Percentiles rank a stretch among this genome's conserved stretches.
phyloP scores from a whole-genome alignment of 2,888 invertebrate genomes.

The Spodoptera littoralis region DNA sequence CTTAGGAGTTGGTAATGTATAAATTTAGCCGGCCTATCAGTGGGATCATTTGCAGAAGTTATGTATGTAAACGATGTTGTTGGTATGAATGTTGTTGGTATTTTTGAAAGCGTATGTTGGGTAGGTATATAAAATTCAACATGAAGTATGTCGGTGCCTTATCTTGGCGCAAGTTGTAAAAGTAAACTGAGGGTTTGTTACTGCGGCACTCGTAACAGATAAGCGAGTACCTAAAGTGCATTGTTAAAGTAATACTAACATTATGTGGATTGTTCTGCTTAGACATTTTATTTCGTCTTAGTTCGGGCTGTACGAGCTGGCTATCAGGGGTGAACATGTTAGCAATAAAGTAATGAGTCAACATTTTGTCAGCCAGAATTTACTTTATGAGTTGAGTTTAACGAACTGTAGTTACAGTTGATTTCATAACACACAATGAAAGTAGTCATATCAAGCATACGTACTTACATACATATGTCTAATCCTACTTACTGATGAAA shows the following conservation, averaged over 20 bases:
- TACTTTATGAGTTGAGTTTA: no score
- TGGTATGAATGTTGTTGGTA: slow-evolving; percentile 1
- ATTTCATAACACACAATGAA: no score
- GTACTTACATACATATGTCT: no score
- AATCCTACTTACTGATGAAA: no score
- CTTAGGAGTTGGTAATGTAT: not conserved
- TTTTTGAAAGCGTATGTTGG: slow-evolving; percentile 8
- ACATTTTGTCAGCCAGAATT: no score
- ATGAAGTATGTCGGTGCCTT: slow-evolving; percentile 35
- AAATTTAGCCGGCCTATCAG: not conserved
- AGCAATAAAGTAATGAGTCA: not conserved
- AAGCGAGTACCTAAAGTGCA: slow-evolving; percentile 41
- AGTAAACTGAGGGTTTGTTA: slow-evolving; percentile 39
- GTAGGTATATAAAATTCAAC: slow-evolving; percentile 22
- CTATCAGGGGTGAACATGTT: not conserved
- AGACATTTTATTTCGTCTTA: slow-evolving; percentile 3
- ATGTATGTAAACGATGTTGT: not conserved
- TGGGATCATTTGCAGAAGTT: not conserved
- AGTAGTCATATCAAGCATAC: no score
- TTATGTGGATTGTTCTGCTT: slow-evolving; percentile 24
- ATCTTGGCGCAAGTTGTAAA: slow-evolving; percentile 45
- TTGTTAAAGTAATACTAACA: slow-evolving; percentile 38
- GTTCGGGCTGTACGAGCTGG: not conserved
- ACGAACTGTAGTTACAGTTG: no score
- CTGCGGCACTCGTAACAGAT: slow-evolving; percentile 30